A percentile compares a stretch with the other conserved stretches of the same genome.
Conservation (phyloP, 2,113 vertebrate genomes). For the Spizaetus ornatus region DNA sequence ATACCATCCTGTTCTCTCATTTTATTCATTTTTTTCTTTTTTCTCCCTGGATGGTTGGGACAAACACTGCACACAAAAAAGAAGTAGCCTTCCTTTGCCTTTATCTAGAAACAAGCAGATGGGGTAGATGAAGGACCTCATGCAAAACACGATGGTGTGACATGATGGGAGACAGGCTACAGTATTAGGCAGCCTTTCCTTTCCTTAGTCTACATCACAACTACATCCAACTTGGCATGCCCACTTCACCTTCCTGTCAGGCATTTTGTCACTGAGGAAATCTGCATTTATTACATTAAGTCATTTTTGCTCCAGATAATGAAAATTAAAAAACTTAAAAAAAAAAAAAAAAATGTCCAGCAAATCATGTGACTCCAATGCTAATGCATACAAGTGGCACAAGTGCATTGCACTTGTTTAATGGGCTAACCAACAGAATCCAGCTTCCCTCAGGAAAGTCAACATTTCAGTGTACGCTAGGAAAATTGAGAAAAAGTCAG, state of each 20-base stretch:
- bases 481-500: constrained; percentile 5
- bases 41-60: neutral
- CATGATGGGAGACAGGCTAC: neutral
- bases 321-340: neutral
- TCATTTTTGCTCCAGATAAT: neutral
- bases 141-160: neutral
- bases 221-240: neutral
- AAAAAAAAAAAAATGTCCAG: neutral
- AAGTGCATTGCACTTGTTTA: neutral
- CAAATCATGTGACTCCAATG: neutral
- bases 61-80: neutral
- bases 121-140: neutral
- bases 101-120: neutral
- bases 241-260: neutral
- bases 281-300: neutral
- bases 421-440: neutral
- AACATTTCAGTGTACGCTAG: neutral
- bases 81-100: neutral
- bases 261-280: neutral
- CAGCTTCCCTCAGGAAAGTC: neutral
- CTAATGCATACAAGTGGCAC: neutral
- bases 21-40: neutral
- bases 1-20: neutral
- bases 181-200: neutral
- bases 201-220: neutral